Conservation (phyloP, 2,113 vertebrate species). For the Dasypus novemcinctus region DNA sequence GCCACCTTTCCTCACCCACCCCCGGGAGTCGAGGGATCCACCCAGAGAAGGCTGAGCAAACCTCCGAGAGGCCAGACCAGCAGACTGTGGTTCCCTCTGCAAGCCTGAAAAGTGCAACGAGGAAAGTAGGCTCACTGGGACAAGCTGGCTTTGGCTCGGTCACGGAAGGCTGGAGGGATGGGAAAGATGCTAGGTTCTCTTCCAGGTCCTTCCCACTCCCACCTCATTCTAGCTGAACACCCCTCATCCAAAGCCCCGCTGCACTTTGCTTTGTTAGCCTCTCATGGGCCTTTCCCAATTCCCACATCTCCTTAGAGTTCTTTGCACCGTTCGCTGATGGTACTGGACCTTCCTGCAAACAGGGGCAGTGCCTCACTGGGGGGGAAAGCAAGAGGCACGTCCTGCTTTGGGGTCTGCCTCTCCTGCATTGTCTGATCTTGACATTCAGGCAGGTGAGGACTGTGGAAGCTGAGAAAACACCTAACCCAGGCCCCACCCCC, state of each 20-base stretch:
- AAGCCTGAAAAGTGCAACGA: background rate
- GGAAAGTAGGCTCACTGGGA: background rate
- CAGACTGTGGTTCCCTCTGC: background rate
- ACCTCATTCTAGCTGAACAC: background rate
- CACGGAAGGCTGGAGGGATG: background rate
- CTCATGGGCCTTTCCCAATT: background rate
- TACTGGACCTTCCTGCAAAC: background rate
- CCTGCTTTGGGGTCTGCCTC: background rate
- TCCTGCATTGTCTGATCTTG: background rate
- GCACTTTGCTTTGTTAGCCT: background rate
- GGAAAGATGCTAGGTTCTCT: background rate
- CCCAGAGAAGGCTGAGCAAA: background rate
- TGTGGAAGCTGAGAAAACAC: background rate
- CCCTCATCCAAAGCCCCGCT: background rate
- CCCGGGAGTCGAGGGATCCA: background rate
- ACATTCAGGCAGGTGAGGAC: background rate
- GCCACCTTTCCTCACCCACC: background rate
- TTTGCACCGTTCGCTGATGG: background rate
- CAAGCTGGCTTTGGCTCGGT: background rate
- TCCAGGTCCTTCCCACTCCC: background rate
- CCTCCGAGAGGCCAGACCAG: background rate
- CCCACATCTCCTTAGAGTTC: background rate
- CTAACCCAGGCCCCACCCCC: background rate
- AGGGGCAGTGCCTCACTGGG: background rate
- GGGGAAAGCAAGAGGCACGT: background rate